Base-by-base conservation (phyloP, 2,888 invertebrate species). In the Mongoloraphidia duomilia region DNA sequence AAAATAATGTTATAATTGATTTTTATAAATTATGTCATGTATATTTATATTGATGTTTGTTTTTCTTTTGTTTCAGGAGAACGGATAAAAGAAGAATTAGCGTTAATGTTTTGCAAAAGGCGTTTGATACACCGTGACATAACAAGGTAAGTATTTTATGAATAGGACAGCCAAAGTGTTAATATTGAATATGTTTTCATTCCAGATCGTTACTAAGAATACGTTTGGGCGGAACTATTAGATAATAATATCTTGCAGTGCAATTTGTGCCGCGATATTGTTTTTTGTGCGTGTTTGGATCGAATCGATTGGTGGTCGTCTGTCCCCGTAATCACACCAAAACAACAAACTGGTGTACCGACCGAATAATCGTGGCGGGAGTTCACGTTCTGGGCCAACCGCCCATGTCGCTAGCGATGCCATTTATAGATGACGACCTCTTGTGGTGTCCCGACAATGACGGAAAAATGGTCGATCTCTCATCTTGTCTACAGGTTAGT, bases 401-500 rank as follows among this genome's bases (percentile, higher is more conserved):
- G 69, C 75, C 70, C 66, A 73, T 73, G 72, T 74, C 76, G 70
- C 71, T 80, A 81, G 82, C 85, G 77, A 90, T 90, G 90, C 90
- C 91, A 76, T 92, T 91, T 79, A 90, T 92, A 73, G 91, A 92
- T 77, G 91, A 92, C 79, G 91, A 92, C 69, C 78, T 91, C 62
- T 75, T 86, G 68, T 92, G 92, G 92, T 87, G 90, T 76, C 88
- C 89, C 65, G 91, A 91, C 76, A 90, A 89, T 74, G 91, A 91
- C 74, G 89, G 89, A 69, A 90, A 89, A 71, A 89, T 91, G 82
- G 89, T 90, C 64, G 91, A 91, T 68, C 77, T 91, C 65, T 84
- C 88, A 60, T 83, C 84, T 69, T 90, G 90, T 73, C 79, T 91
- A 64, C 85, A 86, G 79, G 90, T 88, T 66, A 67, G 65, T 64